Evolutionary conservation across 2,888 invertebrate genomes (phyloP), one percentile per base, ranked within the genome.

Genomic region (Lapara coniferarum): DNA sequence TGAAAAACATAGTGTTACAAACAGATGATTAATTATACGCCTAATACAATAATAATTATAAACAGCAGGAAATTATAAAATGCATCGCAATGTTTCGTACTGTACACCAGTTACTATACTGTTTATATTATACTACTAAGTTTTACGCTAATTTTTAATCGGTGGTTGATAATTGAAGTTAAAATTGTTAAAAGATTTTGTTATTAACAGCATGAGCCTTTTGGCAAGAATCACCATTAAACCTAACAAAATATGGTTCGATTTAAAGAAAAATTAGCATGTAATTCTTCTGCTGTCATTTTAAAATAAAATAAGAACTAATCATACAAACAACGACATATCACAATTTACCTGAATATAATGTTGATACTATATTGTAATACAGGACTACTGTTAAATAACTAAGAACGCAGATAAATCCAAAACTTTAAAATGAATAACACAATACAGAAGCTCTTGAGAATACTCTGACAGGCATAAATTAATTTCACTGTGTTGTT

Each of bases 291-390:
- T 58, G 14, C 13, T 58, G 7, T n/a, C n/a, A 46, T 19, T 49
- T 19, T 63, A 5, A 16, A 19, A 49, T 46, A 16, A 49, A 63
- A 13, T 25, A 12, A 1, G 12, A 19, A 12, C 13, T 13, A 46
- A 63, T 49, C 19, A 46, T 63, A 63, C 63, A 63, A 63, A 63
- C 12, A 63, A 63, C 25, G 63, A 63, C 19, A 59, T 63, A 49
- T 46, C 16, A 49, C 46, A 12, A 7, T 46, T 63, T 19, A 19
- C 12, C 13, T 19, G 13, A 12, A n/a, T 49, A 49, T 19, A 46
- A 57, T 63, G 49, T 63, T 46, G 46, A 63, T 63, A 63, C 63
- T 63, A 63, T 19, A 63, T 49, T 63, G 63, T 19, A 63, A 49
- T 63, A 63, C 12, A 63, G 16, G 16, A 16, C 44, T 19, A 13